Conservation (phyloP, 64 coral and sea anemone species). For the Porites australiensis region DNA sequence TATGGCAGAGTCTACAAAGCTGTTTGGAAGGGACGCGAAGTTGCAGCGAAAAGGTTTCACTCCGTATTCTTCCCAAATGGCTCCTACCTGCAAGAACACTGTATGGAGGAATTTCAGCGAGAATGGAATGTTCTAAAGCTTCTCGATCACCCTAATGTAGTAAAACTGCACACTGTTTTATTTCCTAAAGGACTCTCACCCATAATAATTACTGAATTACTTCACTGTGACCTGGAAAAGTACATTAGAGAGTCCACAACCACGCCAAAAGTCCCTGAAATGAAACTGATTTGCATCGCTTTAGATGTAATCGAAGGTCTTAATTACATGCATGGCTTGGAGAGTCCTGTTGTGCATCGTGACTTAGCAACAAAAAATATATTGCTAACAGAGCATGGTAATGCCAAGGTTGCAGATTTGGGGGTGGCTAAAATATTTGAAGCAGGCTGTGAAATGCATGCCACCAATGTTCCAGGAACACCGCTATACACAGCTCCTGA, state of each 20-base stretch:
- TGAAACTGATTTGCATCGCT: conserved; percentile 60
- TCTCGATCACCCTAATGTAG: conserved; percentile 83
- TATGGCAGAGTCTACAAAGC: conserved; percentile 77
- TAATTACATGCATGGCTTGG: conserved; percentile 72
- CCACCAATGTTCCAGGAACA: conserved; percentile 77
- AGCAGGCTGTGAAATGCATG: conserved; percentile 65
- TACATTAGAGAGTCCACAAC: conserved; percentile 66
- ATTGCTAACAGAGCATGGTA: conserved; percentile 65
- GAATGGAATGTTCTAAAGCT: conserved; percentile 70
- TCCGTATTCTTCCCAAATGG: conserved; percentile 34
- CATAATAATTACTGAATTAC: conserved; percentile 84
- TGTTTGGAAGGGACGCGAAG: conserved; percentile 56
- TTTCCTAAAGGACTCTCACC: conserved; percentile 67
- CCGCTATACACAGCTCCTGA: conserved; percentile 87
- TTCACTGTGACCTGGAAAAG: conserved; percentile 73
- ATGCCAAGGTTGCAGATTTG: conserved; percentile 91
- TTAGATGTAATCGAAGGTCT: conserved; percentile 83
- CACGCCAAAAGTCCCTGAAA: conserved; percentile 59
- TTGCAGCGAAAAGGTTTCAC: conserved; percentile 84
- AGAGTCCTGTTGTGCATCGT: conserved; percentile 70
- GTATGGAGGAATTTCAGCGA: conserved; percentile 54
- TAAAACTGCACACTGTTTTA: conserved; percentile 76
- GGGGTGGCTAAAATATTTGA: conserved; percentile 87
- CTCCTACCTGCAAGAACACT: conserved; percentile 47
- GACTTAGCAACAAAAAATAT: conserved; percentile 87